Base-by-base conservation (phyloP, 2,888 invertebrate species). In the Spodoptera littoralis region DNA sequence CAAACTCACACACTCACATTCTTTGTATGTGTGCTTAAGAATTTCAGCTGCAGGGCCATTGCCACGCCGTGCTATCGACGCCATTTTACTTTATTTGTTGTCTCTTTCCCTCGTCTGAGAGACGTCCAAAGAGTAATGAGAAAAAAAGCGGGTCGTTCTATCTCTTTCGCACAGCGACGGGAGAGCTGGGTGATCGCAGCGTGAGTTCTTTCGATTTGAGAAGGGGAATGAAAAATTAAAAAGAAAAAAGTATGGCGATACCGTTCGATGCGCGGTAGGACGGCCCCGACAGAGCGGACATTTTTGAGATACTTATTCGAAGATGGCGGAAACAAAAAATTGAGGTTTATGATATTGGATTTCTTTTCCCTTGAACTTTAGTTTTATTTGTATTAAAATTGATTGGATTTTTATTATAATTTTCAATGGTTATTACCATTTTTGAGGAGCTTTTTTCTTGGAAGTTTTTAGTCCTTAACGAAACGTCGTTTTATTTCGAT, bases 161-260 rank as follows among this genome's bases (percentile, higher is more conserved):
- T 88, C 91, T 89, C 90, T 80, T 81, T 90, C 82, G 64, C 79
- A 70, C 86, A 68, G 70, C 74, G 70, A 79, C 73, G 79, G 80
- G 82, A 80, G 79, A 82, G 63, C 50, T 63, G 79, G 77, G 80
- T 78, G 85, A 85, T 85, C 86, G 84, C 86, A 88, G 88, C 88
- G 88, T 86, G 88, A 86, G 84, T 86, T 90, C 89, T 88, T 90
- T 86, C 84, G 85, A 87, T 89, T 92, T 84, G 86, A 88, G 89
- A 86, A 90, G 92, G 93, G 93, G 91, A 90, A 90, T 88, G 87
- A 87, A 89, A 89, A 87, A 86, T 90, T 87, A 82, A 87, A 89
- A 90, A 88, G 83, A 84, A 88, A 80, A 78, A 86, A 85, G 81
- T 73, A 87, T 85, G 88, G 86, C 84, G 84, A 80, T 83, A 79